These are phyloP conservation scores for Scortum barcoo DNA, from an alignment of 2,113 vertebrate species.

Conservation along the genomic window DNA sequence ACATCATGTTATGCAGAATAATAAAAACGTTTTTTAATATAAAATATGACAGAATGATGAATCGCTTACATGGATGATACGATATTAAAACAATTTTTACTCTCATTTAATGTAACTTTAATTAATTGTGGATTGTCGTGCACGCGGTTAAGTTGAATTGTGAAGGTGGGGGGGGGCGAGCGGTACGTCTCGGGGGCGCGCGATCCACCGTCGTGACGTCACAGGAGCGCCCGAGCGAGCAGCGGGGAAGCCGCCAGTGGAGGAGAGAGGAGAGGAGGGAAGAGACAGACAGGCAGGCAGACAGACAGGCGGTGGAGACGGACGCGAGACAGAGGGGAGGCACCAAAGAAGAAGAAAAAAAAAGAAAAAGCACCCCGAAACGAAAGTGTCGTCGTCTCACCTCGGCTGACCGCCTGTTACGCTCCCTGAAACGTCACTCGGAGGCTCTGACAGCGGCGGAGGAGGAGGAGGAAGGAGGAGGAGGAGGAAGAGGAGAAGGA, in stretches of 20 bases:
- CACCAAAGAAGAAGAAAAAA: too few relatives aligned
- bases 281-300: conserved; percentile 23
- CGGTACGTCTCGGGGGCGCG: conserved; percentile 60
- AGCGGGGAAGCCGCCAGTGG: conserved; percentile 71
- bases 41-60: neutral
- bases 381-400: conserved; percentile 9
- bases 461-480: conserved; percentile 26
- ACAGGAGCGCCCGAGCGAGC: conserved; percentile 66
- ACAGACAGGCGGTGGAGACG: conserved; percentile 9
- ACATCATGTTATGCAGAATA: neutral
- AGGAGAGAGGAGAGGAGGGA: conserved; percentile 67
- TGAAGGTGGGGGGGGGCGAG: neutral
- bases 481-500: conserved; percentile 34
- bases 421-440: conserved; percentile 1
- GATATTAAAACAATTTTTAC: neutral
- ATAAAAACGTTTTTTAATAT: neutral
- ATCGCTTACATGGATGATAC: neutral
- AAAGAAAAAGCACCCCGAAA: too few relatives aligned
- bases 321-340: neutral
- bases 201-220: conserved; percentile 70
- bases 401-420: conserved; percentile 25
- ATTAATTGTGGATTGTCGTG: conserved; percentile 13
- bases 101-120: neutral
- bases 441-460: conserved; percentile 21
- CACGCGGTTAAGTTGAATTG: too few relatives aligned